Evolutionary conservation across 2,888 invertebrate species (phyloP), one percentile per base, ranked within the genome.

Genomic region (Thecophora atra): DNA sequence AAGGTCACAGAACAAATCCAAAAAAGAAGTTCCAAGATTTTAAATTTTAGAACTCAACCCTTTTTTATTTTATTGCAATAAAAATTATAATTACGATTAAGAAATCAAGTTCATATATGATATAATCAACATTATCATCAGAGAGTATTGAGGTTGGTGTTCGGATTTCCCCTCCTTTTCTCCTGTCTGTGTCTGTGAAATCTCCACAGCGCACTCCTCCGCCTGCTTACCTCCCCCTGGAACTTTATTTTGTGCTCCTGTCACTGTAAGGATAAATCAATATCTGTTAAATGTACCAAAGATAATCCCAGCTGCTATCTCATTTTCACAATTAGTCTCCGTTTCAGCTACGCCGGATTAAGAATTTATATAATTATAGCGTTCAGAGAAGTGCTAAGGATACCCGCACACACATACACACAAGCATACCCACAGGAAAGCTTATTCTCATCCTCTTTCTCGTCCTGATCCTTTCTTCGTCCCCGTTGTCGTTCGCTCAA

Each of bases 291-390:
- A 82, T 82, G 79, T 80, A 76, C 78, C 80, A 79, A 37, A 78
- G 78, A 78, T 78, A 81, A 82, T 75, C 78, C 81, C 42, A 72
- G 73, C 76, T 75, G 76, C 79, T 78, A 79, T 77, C 82, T 77
- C 78, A 78, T 80, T 78, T 80, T 80, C 76, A 72, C 82, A 80
- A 82, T 81, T 81, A 82, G 78, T 76, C 75, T 65, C 62, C 70
- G 67, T 72, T 72, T 72, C 70, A 74, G 69, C 62, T 54, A 67
- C 52, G 67, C 52, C 66, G 67, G 71, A 72, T 72, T 71, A 63
- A 21, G 63, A 63, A 52, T 19, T 54, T 52, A 37, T 26, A 63
- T 70, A 62, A 70, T 70, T 70, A 62, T 63, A 30, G 26, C 15
- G 30, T 51, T 21, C 24, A 28, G 6, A 58, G 24, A 58, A 58